phyloP scores from a whole-genome alignment of 1,140 invertebrate genomes.

The Pseudomyrmex pallidus region DNA sequence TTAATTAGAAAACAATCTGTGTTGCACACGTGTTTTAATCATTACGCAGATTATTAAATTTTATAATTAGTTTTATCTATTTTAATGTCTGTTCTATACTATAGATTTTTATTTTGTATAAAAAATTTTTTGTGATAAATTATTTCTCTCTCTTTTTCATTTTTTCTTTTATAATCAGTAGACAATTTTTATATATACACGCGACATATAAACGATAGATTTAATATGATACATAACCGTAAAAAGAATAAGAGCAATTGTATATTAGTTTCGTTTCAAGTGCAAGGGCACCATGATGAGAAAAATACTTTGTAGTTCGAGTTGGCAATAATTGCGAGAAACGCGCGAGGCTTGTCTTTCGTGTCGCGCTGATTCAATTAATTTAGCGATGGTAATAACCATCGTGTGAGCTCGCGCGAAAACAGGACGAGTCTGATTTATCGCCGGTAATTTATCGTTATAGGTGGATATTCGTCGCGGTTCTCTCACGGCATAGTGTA shows the following conservation, averaged over 20 bases:
- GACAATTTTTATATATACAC: too few relatives aligned
- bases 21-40: not conserved
- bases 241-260: not conserved
- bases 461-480: slow-evolving; percentile 56
- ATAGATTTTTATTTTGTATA: too few relatives aligned
- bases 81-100: too few relatives aligned
- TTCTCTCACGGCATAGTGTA: slow-evolving; percentile 50
- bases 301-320: not conserved
- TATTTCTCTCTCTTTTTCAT: too few relatives aligned
- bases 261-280: not conserved
- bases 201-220: not conserved
- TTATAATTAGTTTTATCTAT: too few relatives aligned
- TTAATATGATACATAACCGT: not conserved
- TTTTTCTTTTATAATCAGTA: too few relatives aligned
- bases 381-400: slow-evolving; percentile 60
- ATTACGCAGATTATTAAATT: too few relatives aligned
- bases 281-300: not conserved
- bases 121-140: too few relatives aligned
- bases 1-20: slow-evolving; percentile 1
- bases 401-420: slow-evolving; percentile 45
- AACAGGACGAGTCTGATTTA: slow-evolving; percentile 62
- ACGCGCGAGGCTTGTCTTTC: slow-evolving; percentile 15
- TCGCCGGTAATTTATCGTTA: slow-evolving; percentile 62
- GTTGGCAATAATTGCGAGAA: not conserved
- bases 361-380: slow-evolving; percentile 62